Conservation (phyloP, 2,888 invertebrate genomes). For the Dioctria rufipes region DNA sequence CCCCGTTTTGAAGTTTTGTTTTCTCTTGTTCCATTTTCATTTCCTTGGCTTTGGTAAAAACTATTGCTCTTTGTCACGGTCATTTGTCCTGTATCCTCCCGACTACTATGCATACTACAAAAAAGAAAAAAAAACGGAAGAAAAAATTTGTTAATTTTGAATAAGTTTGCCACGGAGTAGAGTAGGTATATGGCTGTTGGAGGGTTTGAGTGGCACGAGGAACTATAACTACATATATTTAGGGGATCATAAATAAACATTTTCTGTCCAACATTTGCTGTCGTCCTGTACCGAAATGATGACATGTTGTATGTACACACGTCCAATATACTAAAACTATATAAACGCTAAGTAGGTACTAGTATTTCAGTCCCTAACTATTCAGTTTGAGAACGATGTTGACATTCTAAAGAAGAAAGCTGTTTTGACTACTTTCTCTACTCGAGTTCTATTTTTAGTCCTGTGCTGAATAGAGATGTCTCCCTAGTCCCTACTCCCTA, state of each 20-base stretch:
- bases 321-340: too few relatives aligned
- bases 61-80: constrained; percentile 15
- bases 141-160: not conserved
- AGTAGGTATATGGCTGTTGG: too few relatives aligned
- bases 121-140: not conserved
- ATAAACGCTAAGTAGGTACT: too few relatives aligned
- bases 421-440: constrained; percentile 50
- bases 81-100: not conserved
- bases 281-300: not conserved
- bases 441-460: constrained; percentile 42
- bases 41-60: constrained; percentile 2
- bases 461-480: not conserved
- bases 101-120: not conserved
- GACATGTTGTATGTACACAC: not conserved
- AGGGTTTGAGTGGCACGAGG: not conserved
- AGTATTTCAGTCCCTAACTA: too few relatives aligned
- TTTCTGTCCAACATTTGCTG: not conserved
- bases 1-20: not conserved
- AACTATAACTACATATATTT: not conserved
- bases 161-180: not conserved
- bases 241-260: not conserved
- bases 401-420: constrained; percentile 40
- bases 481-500: not conserved
- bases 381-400: constrained; percentile 14
- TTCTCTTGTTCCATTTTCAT: constrained; percentile 18